A percentile compares a stretch with the other conserved stretches of the same genome.
Conservation (phyloP, 2,113 vertebrate genomes). For the Tichodroma muraria region DNA sequence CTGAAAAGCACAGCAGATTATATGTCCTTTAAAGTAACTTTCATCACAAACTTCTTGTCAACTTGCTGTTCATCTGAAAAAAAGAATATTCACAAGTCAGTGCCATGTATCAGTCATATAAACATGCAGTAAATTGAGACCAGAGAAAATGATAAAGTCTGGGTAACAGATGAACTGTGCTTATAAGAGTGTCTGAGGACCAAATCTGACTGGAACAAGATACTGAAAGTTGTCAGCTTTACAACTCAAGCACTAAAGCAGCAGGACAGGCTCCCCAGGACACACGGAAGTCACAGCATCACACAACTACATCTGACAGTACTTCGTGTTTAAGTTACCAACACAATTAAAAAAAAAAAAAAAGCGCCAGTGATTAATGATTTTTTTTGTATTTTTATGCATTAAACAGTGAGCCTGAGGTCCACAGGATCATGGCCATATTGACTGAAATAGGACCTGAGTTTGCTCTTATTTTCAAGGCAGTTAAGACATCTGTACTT, state of each 20-base stretch:
- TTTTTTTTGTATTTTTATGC: neutral
- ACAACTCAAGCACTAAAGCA: neutral
- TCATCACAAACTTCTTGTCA: neutral
- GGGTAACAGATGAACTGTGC: neutral
- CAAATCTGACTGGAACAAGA: neutral
- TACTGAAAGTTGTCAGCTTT: neutral
- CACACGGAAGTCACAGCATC: neutral
- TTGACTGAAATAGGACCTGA: neutral
- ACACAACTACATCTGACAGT: neutral
- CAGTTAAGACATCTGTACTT: neutral
- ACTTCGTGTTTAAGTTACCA: neutral
- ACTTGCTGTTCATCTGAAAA: neutral
- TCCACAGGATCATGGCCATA: neutral
- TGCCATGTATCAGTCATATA: neutral
- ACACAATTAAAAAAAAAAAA: neutral
- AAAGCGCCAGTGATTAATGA: neutral
- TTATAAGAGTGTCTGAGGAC: neutral
- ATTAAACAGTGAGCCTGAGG: neutral
- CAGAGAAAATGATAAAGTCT: neutral
- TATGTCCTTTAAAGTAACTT: constrained; percentile 15
- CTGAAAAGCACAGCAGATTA: constrained; percentile 63
- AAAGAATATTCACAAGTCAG: neutral
- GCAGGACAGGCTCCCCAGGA: neutral
- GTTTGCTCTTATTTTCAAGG: neutral
- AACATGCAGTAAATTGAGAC: neutral